Conservation (phyloP, 2,888 invertebrate genomes). For the Ceriagrion tenellum region DNA sequence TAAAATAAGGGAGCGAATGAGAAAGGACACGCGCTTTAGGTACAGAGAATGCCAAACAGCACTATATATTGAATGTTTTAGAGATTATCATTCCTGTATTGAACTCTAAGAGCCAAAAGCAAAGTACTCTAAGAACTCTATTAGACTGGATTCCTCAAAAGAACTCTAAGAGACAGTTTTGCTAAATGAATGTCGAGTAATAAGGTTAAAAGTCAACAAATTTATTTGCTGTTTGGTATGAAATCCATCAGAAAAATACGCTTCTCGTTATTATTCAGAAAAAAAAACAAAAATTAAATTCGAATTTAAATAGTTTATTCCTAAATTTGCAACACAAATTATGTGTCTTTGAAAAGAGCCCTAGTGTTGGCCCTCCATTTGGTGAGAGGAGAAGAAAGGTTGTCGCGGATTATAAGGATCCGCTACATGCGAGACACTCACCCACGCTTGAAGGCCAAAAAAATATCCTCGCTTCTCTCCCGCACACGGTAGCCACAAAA, state of each 20-base stretch:
- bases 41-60: neutral
- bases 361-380: neutral
- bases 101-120: neutral
- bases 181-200: neutral
- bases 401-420: neutral
- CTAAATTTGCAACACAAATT: neutral
- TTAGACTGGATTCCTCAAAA: too few species aligned
- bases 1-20: neutral
- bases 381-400: neutral
- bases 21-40: neutral
- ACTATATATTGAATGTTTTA: neutral
- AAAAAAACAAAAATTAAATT: neutral
- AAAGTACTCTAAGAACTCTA: neutral
- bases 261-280: too few species aligned
- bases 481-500: too few species aligned
- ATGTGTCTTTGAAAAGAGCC: neutral
- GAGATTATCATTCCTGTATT: neutral
- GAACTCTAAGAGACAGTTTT: neutral
- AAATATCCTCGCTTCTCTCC: neutral
- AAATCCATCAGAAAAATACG: too few species aligned
- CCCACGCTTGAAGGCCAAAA: neutral
- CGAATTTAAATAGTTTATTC: too few species aligned
- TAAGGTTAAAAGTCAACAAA: neutral
- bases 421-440: neutral
- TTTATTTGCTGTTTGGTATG: too few species aligned